Conservation (phyloP, 2,888 invertebrate genomes). For the Tenthredo amoena region DNA sequence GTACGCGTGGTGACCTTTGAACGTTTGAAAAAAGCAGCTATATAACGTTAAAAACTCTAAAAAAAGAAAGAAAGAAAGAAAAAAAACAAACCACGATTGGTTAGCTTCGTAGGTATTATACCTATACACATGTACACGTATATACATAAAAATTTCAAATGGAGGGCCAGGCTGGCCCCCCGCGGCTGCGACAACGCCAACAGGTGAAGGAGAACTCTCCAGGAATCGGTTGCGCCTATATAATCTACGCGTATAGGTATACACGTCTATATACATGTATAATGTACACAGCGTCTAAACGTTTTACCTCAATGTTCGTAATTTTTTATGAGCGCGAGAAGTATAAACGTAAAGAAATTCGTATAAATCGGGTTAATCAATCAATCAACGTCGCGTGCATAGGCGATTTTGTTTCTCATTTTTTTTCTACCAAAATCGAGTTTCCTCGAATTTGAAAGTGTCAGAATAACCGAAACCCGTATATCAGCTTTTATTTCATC, state of each 20-base stretch:
- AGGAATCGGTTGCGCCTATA: not conserved
- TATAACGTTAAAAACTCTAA: not conserved
- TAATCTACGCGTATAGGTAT: not conserved
- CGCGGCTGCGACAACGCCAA: conserved; percentile 37
- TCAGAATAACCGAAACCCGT: too few species aligned
- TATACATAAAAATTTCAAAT: not conserved
- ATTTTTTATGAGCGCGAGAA: conserved; percentile 53
- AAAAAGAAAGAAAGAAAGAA: too few species aligned
- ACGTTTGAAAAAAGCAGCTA: conserved; percentile 7
- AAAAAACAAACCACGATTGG: not conserved
- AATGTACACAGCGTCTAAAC: not conserved
- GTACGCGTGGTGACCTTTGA: not conserved
- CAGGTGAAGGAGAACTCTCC: conserved; percentile 39
- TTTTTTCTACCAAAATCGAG: too few species aligned
- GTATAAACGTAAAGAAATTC: conserved; percentile 53
- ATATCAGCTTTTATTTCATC: too few species aligned
- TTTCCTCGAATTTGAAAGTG: too few species aligned
- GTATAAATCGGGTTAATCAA: not conserved
- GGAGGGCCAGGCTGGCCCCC: conserved; percentile 24
- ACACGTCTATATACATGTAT: not conserved
- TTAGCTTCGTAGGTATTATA: not conserved
- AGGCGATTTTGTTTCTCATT: too few species aligned
- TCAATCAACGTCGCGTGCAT: too few species aligned
- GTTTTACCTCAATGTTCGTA: not conserved
- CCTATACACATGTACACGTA: not conserved